phyloP scores from a whole-genome alignment of 2,797 vertebrate species.

The Typhlichthys subterraneus region DNA sequence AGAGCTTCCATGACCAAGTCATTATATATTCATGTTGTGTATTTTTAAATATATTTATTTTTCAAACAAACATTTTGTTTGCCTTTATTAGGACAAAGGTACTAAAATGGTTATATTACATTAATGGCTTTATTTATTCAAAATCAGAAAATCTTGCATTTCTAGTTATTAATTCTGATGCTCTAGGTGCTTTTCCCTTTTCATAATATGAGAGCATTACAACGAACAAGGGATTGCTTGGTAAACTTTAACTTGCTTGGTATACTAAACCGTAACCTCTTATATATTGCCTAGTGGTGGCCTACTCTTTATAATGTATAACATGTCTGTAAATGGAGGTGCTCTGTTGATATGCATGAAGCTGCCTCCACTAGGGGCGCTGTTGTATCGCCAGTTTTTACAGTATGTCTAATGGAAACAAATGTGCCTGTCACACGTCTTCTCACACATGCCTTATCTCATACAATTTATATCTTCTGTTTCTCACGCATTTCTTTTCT shows the following conservation, averaged over 20 bases:
- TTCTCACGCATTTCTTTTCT: constrained; percentile 39
- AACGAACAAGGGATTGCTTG: not conserved
- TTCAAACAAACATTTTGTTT: constrained; percentile 33
- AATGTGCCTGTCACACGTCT: constrained; percentile 24
- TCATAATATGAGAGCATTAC: not conserved
- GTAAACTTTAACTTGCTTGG: not conserved
- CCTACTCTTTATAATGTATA: not conserved
- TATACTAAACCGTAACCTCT: not conserved
- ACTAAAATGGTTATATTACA: constrained; percentile 4
- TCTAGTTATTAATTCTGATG: not conserved
- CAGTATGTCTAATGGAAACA: constrained; percentile 19
- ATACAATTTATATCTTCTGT: constrained; percentile 34
- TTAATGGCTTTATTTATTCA: not conserved
- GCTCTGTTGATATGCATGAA: constrained; percentile 35
- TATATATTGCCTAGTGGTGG: not conserved
- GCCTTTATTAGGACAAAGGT: constrained; percentile 19
- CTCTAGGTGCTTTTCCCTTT: constrained; percentile 7
- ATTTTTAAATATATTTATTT: constrained; percentile 11
- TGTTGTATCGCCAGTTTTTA: constrained; percentile 18
- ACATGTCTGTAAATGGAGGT: constrained; percentile 38
- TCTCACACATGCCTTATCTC: constrained; percentile 38
- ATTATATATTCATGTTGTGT: constrained; percentile 26
- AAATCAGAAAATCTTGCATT: not conserved
- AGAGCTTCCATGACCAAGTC: constrained; percentile 22
- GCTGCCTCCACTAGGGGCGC: constrained; percentile 21